A percentile compares a stretch with the other conserved stretches of the same genome.
These are phyloP conservation scores for Tamias sibiricus DNA, from an alignment of 2,113 vertebrate genomes.

Conservation along the genomic window DNA sequence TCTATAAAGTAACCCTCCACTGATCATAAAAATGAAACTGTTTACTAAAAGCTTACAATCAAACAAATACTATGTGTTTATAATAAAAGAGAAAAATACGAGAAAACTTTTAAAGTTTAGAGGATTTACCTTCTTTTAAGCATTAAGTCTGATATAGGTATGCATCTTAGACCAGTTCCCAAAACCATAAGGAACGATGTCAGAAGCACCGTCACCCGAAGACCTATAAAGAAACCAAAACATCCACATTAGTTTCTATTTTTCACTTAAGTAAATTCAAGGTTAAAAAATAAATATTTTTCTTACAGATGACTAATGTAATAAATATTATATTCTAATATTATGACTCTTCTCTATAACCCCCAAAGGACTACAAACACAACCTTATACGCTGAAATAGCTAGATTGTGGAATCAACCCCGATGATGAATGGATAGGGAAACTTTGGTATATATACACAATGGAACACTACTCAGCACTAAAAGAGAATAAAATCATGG, in stretches of 20 bases:
- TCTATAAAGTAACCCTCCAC: not conserved
- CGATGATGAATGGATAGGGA: too few relatives aligned
- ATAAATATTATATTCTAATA: not conserved
- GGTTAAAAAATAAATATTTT: not conserved
- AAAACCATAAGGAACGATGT: constrained; percentile 94
- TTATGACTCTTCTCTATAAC: not conserved
- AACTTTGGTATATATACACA: too few relatives aligned
- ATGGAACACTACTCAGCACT: too few relatives aligned
- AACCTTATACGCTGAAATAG: not conserved
- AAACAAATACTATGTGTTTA: constrained; percentile 28
- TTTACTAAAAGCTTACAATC: not conserved
- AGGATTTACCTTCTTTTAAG: constrained; percentile 92
- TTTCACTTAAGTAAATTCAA: not conserved
- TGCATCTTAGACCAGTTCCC: constrained; percentile 92
- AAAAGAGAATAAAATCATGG: too few relatives aligned
- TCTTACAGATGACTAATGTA: not conserved
- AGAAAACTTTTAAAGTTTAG: not conserved
- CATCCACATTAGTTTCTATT: constrained; percentile 35
- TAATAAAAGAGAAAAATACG: constrained; percentile 8
- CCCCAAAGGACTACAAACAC: not conserved
- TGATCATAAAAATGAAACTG: not conserved
- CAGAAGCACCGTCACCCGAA: constrained; percentile 94
- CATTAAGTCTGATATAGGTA: constrained; percentile 90
- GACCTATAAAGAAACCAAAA: constrained; percentile 87
- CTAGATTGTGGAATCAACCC: too few relatives aligned